Percentiles rank a stretch among this genome's conserved stretches.
These are phyloP conservation scores for Meiosimyza decipiens DNA, from an alignment of 2,888 invertebrate species.

Conservation along the genomic window DNA sequence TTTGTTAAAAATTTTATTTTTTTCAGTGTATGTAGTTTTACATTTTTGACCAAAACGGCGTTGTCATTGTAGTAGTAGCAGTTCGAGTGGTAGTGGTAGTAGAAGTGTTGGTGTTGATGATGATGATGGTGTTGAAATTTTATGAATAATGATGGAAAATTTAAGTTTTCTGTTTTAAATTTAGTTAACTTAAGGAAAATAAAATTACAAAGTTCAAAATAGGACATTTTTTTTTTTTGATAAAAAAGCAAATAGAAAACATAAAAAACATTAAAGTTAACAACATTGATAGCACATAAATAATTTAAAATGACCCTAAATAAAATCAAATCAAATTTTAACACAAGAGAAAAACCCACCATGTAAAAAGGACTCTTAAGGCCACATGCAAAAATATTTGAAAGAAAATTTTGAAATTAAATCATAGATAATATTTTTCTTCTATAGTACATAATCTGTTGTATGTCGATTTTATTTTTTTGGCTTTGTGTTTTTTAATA, in stretches of 20 bases:
- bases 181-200: conserved; percentile 5
- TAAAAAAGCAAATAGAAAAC: conserved; percentile 5
- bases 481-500: background rate
- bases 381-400: too few relatives aligned
- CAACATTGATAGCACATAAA: background rate
- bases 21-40: conserved; percentile 20
- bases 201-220: conserved; percentile 8
- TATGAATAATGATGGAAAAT: conserved; percentile 39
- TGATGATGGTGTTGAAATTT: conserved; percentile 37
- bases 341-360: too few relatives aligned
- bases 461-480: background rate
- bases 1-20: conserved; percentile 2
- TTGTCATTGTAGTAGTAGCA: conserved; percentile 35
- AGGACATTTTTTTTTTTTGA: background rate
- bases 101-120: conserved; percentile 30
- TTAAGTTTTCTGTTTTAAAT: conserved; percentile 30
- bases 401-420: too few relatives aligned
- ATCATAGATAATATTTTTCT: too few relatives aligned
- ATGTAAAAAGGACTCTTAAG: too few relatives aligned
- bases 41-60: conserved; percentile 7
- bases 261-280: background rate
- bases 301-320: background rate
- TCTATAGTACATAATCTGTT: background rate
- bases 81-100: conserved; percentile 27
- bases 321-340: background rate